Evolutionary conservation across 2,113 vertebrate species (phyloP).

Genomic region (Passerina amoena): DNA sequence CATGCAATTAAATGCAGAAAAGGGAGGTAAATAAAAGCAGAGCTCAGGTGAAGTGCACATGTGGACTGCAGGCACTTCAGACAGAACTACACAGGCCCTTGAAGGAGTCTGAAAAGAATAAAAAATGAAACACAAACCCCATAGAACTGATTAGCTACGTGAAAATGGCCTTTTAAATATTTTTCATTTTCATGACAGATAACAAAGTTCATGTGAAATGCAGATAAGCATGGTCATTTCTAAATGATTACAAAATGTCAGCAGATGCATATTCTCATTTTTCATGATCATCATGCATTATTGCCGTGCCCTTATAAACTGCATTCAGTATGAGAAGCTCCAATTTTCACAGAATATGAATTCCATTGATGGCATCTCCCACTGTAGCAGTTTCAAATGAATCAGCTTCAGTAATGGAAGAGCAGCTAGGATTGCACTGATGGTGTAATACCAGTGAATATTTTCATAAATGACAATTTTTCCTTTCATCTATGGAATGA

Average conservation of each 20-base stretch:
- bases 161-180: neutral
- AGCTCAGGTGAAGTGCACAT: neutral
- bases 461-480: neutral
- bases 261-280: neutral
- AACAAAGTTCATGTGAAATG: neutral
- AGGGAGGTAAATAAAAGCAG: neutral
- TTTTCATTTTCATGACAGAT: neutral
- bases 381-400: neutral
- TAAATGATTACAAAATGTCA: neutral
- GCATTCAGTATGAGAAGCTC: neutral
- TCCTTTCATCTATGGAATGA: neutral
- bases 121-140: neutral
- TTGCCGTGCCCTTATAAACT: neutral
- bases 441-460: neutral
- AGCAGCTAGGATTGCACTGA: neutral
- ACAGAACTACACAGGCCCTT: neutral
- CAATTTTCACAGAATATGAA: neutral
- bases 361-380: neutral
- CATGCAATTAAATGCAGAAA: neutral
- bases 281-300: neutral
- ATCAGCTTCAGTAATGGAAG: neutral
- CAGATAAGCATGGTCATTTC: neutral
- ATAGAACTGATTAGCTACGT: neutral
- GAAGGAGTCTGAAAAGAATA: neutral
- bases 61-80: neutral